phyloP scores from a whole-genome alignment of 2,113 vertebrate genomes.

The Tragelaphus strepsiceros region DNA sequence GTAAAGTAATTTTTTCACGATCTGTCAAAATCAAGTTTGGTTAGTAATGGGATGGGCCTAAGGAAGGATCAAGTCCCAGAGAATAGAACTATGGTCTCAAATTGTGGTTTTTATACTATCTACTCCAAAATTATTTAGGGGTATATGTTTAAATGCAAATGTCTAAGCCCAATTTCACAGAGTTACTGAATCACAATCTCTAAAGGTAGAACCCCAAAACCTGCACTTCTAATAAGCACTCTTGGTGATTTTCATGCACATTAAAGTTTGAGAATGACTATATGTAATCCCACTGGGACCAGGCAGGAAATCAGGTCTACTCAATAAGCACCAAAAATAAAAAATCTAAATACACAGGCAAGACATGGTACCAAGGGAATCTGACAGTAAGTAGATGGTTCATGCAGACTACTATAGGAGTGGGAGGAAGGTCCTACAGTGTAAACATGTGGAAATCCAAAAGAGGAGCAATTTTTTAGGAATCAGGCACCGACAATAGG shows the following conservation, averaged over 20 bases:
- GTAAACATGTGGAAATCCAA: neutral
- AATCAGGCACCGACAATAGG: neutral
- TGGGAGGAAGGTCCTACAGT: neutral
- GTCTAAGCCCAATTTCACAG: neutral
- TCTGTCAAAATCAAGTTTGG: neutral
- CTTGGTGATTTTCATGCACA: neutral
- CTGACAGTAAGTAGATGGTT: neutral
- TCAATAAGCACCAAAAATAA: neutral
- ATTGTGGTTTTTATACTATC: neutral
- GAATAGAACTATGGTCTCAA: neutral
- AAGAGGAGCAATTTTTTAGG: neutral
- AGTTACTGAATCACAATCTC: neutral
- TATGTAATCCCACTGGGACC: neutral
- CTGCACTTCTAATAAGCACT: neutral
- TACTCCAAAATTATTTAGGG: neutral
- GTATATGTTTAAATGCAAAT: neutral
- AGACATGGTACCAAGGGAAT: neutral
- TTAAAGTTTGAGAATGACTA: neutral
- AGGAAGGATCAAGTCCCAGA: neutral
- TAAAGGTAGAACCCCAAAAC: neutral
- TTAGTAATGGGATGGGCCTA: neutral
- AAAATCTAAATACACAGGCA: neutral
- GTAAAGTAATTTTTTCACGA: neutral
- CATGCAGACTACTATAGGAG: neutral
- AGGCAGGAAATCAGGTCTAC: neutral